These are phyloP conservation scores for Ostrea denselamellosa DNA, from an alignment of 1,140 invertebrate genomes.

Conservation along the genomic window DNA sequence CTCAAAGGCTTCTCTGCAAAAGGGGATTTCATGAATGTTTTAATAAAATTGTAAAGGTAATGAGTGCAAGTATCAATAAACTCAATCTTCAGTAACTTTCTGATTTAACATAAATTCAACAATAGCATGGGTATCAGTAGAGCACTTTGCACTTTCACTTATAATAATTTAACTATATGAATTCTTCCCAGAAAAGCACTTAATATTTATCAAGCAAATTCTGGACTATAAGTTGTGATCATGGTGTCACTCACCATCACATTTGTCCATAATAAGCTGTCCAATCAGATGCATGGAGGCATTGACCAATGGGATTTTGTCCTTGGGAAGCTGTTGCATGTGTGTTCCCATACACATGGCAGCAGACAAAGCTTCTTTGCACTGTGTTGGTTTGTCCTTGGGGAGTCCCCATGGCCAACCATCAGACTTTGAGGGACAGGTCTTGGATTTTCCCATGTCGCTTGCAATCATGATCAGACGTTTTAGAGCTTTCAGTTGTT, in stretches of 20 bases:
- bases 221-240: neutral
- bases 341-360: conserved; percentile 23
- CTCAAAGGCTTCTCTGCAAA: conserved; percentile 47
- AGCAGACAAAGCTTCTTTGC: neutral
- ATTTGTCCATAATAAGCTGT: conserved; percentile 17
- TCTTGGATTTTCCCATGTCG: neutral
- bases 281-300: conserved; percentile 17
- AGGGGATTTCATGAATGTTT: too few relatives aligned
- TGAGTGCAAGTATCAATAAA: too few relatives aligned
- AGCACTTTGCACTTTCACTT: too few relatives aligned
- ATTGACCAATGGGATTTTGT: conserved; percentile 25
- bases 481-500: neutral
- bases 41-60: too few relatives aligned
- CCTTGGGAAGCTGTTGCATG: conserved; percentile 26
- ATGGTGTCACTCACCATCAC: neutral
- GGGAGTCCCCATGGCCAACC: conserved; percentile 21
- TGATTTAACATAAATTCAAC: too few relatives aligned
- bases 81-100: too few relatives aligned
- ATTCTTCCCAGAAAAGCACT: too few relatives aligned
- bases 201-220: too few relatives aligned
- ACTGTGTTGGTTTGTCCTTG: conserved; percentile 2
- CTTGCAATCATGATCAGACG: neutral
- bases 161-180: too few relatives aligned
- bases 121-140: too few relatives aligned
- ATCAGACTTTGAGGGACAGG: neutral